Evolutionary conservation across 2,113 vertebrate genomes (phyloP), one percentile per base, ranked within the genome.

Genomic region (Trogon surrucura): DNA sequence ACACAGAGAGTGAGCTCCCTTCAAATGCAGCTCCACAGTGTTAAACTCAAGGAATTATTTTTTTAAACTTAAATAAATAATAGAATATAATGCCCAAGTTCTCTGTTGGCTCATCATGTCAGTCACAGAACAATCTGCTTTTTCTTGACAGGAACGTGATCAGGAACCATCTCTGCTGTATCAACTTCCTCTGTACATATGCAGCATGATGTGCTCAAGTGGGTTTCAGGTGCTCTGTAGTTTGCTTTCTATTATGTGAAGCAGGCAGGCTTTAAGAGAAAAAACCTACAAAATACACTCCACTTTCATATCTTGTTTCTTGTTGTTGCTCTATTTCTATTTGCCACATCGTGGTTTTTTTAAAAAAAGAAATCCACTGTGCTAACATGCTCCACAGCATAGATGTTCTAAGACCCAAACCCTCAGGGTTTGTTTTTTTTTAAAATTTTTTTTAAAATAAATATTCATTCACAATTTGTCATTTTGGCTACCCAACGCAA

Each of bases 181-280:
- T 25, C 17, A 67, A 1, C 6, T 61, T 41, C 32, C 21, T 66
- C 14, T 16, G 27, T 30, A 38, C 21, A 14, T 7, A 9, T 26
- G 56, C 16, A 58, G 22, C 32, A n/a, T 3, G 6, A 77, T 36
- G 78, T 4, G 1, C 21, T 41, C 66, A 62, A 5, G 30, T 0
- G 2, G 6, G 9, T 51, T 67, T 64, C 1, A 0, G 13, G 30
- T 38, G 53, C 41, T 62, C 44, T 62, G 8, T 13, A 50, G 11
- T 50, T 65, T 54, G 30, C 21, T 47, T 57, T 82, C 41, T 60
- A 19, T 65, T 45, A n/a, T 1, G 5, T 16, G 50, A 32, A 58
- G 27, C 22, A 69, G 6, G 13, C 44, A 41, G 9, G 10, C 25
- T 18, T 25, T 30, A 11, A 11, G 19, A 74, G 45, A 74, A 56